These are phyloP conservation scores for Papilio protenor DNA, from an alignment of 2,888 invertebrate species.

Conservation along the genomic window DNA sequence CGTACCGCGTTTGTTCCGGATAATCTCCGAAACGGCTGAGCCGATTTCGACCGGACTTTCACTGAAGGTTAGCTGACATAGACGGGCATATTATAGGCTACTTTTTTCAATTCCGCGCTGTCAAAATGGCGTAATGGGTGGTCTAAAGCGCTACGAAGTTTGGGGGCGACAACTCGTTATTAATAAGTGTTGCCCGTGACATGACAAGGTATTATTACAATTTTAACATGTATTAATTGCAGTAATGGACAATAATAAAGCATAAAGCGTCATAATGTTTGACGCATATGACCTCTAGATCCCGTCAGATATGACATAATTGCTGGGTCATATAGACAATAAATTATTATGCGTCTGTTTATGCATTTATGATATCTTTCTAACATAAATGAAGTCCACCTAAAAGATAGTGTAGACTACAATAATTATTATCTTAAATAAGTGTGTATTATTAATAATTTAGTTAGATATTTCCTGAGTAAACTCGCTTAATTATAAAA, in stretches of 20 bases:
- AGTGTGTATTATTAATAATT: not conserved
- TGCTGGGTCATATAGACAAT: slow-evolving; percentile 36
- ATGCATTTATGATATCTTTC: not conserved
- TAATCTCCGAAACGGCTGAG: too few species aligned
- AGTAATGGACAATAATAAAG: slow-evolving; percentile 27
- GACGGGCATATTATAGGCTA: too few species aligned
- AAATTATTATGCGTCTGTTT: slow-evolving; percentile 8
- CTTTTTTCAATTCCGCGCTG: too few species aligned
- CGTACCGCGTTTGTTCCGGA: too few species aligned
- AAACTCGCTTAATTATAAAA: too few species aligned
- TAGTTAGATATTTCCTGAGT: not conserved
- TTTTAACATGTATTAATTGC: slow-evolving; percentile 21
- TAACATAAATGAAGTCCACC: not conserved
- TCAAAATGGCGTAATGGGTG: too few species aligned
- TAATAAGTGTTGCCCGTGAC: not conserved
- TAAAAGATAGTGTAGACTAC: not conserved
- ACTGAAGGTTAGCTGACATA: too few species aligned
- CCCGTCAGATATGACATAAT: slow-evolving; percentile 31
- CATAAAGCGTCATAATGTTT: slow-evolving; percentile 13
- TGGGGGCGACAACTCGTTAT: not conserved
- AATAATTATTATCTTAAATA: not conserved
- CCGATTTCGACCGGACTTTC: too few species aligned
- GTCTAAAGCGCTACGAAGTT: too few species aligned
- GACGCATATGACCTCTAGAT: slow-evolving; percentile 39
- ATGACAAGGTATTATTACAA: slow-evolving; percentile 14